Evolutionary conservation across 1,140 invertebrate species (phyloP), one percentile per base, ranked within the genome.

Genomic region (Drosophila elegans): DNA sequence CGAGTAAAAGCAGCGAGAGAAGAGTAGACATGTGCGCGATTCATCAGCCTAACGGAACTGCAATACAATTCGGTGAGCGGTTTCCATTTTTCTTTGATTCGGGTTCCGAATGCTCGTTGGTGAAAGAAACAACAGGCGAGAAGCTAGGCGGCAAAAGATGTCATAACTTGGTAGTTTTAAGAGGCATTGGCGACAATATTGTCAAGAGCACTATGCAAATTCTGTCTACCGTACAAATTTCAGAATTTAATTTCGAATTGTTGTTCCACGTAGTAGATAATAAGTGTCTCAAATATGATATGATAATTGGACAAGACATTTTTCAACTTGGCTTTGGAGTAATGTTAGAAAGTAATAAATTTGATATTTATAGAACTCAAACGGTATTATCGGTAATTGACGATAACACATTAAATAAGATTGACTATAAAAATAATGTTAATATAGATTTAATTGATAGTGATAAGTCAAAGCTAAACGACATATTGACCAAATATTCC

Each of bases 401-500:
- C 7, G 7, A 29, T 29, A 29, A 29, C 3, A 29, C 4, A 29
- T 29, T 29, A 29, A 36, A 36, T 10, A 36, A 36, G 6, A 36
- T 36, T 21, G 16, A 21, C 16, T 21, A 21, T 21, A 21, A 21
- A 21, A 21, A 21, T 21, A 21, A 21, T 21, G 16, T 21, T 21
- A 21, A 21, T 21, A 21, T 1, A 36, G 7, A 7, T 36, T 36
- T 9, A 36, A 36, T 7, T 36, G 7, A 36, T 36, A 9, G 36
- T 36, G 21, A 36, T 29, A 61, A 53, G 42, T 4, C 27, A 29
- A 29, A 29, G 27, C 27, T 69, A 51, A 68, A 52, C 5, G 42
- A 13, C 10, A 16, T 60, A 12, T 44, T 60, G 27, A 48, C 51
- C 44, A 61, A 69, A 3, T 69, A 69, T 34, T 48, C 57, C 4